Evolutionary conservation across 2,113 vertebrate species (phyloP).

Genomic region (Erinaceus europaeus): DNA sequence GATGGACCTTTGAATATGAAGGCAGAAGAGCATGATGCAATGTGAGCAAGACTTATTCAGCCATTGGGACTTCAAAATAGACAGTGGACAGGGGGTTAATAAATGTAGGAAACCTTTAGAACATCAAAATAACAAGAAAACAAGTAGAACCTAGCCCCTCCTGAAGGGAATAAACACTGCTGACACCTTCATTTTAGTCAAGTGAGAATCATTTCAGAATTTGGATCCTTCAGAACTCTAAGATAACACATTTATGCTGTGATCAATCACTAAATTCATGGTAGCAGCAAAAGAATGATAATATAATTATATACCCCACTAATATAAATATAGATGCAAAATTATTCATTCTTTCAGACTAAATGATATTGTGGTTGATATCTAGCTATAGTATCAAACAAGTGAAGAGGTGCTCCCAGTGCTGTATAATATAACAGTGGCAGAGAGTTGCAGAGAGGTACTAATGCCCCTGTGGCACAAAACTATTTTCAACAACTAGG

Average conservation of each 20-base stretch:
- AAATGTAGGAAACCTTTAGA: not conserved
- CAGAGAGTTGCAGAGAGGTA: not conserved
- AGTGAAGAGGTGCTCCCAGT: not conserved
- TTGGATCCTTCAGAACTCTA: not conserved
- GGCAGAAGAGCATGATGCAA: not conserved
- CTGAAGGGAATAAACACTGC: not conserved
- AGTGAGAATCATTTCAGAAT: not conserved
- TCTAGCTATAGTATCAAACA: slow-evolving; percentile 1
- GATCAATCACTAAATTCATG: not conserved
- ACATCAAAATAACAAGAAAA: not conserved
- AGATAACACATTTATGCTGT: not conserved
- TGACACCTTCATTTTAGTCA: not conserved
- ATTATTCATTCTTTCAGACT: not conserved
- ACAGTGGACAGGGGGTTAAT: not conserved
- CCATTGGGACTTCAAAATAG: not conserved
- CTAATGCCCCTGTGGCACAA: not conserved
- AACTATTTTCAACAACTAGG: not conserved
- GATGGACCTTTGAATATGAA: no score
- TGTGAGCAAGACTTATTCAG: not conserved
- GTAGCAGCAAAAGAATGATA: not conserved
- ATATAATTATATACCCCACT: not conserved
- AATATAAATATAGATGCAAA: not conserved
- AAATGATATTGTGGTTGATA: not conserved
- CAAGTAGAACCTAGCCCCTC: not conserved
- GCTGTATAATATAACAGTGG: not conserved